These are phyloP conservation scores for Pygoscelis antarcticus DNA, from an alignment of 2,113 vertebrate species.

Conservation along the genomic window DNA sequence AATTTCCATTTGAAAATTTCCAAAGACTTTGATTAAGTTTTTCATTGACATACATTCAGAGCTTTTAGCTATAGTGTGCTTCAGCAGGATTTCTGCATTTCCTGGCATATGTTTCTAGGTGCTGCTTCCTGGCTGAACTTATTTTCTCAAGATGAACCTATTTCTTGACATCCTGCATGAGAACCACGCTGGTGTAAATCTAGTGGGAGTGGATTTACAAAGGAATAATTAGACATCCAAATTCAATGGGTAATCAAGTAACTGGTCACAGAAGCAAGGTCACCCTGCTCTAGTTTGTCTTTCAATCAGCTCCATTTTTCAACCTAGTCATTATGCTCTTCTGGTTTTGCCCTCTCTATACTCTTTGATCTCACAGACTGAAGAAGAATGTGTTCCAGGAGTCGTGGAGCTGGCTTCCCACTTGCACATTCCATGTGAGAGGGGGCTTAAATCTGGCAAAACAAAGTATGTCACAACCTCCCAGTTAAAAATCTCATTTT, in stretches of 20 bases:
- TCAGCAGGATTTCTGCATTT: background rate
- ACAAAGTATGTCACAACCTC: background rate
- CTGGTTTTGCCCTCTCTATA: background rate
- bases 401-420: background rate
- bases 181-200: fast-evolving
- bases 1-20: background rate
- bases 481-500: background rate
- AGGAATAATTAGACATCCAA: background rate
- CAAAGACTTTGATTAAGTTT: background rate
- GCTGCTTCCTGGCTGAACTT: background rate
- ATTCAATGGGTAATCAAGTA: background rate
- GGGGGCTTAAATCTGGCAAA: background rate
- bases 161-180: background rate
- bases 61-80: background rate
- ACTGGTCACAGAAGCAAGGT: background rate
- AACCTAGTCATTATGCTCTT: background rate
- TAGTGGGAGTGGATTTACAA: background rate
- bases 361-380: background rate
- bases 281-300: background rate
- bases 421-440: background rate
- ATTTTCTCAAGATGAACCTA: background rate
- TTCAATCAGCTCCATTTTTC: background rate
- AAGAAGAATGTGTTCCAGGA: background rate
- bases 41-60: background rate
- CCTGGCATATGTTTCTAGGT: background rate